These are phyloP conservation scores for Clarias macrocephalus DNA, from an alignment of 2,113 vertebrate genomes.

Conservation along the genomic window DNA sequence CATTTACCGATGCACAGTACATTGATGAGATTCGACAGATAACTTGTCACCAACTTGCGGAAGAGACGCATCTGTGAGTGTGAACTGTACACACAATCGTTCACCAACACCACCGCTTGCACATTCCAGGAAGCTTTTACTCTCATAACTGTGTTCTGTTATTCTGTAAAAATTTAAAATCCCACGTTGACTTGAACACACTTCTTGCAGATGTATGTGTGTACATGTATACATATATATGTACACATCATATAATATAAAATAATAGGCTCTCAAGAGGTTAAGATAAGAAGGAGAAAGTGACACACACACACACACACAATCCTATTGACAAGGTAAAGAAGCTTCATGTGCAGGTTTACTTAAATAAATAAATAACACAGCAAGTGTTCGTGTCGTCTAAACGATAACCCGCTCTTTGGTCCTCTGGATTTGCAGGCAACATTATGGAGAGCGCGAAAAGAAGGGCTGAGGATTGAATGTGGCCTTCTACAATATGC, in stretches of 20 bases:
- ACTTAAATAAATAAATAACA: background rate
- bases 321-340: conserved; percentile 13
- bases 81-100: too few species aligned
- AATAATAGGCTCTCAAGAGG: background rate
- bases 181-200: too few species aligned
- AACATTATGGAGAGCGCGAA: conserved; percentile 35
- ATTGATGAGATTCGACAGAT: too few species aligned
- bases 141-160: too few species aligned
- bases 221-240: too few species aligned
- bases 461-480: conserved; percentile 34
- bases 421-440: conserved; percentile 37
- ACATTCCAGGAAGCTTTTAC: too few species aligned
- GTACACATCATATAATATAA: background rate
- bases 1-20: too few species aligned
- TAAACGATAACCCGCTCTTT: conserved; percentile 52
- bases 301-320: background rate
- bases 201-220: too few species aligned
- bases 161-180: too few species aligned
- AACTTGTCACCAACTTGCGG: too few species aligned
- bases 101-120: too few species aligned
- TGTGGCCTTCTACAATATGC: conserved; percentile 61
- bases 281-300: background rate
- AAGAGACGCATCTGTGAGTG: too few species aligned
- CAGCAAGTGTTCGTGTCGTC: conserved; percentile 44
- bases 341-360: conserved; percentile 38